These are phyloP conservation scores for Hemibagrus wyckioides DNA, from an alignment of 2,113 vertebrate species.

Conservation along the genomic window DNA sequence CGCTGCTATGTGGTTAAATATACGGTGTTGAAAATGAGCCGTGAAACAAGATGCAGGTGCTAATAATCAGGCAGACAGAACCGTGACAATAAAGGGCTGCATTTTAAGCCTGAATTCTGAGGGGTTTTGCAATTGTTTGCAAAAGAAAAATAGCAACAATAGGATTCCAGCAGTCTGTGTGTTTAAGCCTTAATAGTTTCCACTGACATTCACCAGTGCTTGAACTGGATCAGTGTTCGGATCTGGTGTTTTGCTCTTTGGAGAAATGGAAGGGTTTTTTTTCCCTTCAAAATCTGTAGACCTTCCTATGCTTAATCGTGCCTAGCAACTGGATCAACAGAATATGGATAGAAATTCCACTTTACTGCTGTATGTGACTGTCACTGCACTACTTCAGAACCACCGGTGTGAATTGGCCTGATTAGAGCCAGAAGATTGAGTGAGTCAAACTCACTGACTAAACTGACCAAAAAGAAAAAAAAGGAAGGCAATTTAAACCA, in stretches of 20 bases:
- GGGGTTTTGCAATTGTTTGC: not conserved
- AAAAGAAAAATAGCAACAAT: not conserved
- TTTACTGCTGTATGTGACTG: not conserved
- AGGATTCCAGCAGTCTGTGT: not conserved
- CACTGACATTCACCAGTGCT: not conserved
- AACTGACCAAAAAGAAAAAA: not conserved
- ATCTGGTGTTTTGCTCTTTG: not conserved
- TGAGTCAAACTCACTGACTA: not conserved
- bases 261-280: not conserved
- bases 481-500: not conserved
- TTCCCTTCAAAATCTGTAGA: not conserved
- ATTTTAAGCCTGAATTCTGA: no score
- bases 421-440: not conserved
- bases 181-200: not conserved
- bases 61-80: not conserved
- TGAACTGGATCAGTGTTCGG: not conserved
- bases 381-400: not conserved
- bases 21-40: not conserved
- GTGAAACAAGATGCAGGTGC: not conserved
- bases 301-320: not conserved
- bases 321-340: not conserved
- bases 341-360: no score
- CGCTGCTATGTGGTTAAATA: not conserved
- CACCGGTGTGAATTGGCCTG: not conserved
- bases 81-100: no score